Conservation (phyloP, 2,888 invertebrate species). For the Caenorhabditis imperialis region DNA sequence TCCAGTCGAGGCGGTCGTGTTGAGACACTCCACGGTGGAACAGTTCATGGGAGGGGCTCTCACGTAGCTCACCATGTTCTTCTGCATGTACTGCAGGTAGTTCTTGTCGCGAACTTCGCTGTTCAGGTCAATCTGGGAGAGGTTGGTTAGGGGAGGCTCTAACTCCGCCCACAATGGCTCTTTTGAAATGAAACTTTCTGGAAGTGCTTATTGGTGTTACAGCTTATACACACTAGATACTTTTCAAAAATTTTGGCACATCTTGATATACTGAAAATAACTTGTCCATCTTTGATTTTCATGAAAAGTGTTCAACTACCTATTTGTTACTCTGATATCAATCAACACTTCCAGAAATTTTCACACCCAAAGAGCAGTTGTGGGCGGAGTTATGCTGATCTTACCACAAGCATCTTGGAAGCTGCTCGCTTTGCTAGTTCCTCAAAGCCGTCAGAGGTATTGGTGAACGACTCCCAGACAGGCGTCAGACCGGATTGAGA, state of each 20-base stretch:
- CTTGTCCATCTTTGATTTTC: no score
- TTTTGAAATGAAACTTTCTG: background rate
- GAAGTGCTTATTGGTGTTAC: background rate
- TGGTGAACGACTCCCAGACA: slow-evolving; percentile 32
- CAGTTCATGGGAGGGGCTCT: slow-evolving; percentile 37
- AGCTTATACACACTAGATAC: background rate
- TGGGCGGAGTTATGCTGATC: no score
- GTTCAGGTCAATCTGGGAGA: slow-evolving; percentile 46
- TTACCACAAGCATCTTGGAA: slow-evolving; percentile 22
- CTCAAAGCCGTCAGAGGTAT: slow-evolving; percentile 23
- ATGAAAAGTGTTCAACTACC: no score
- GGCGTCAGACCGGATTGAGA: slow-evolving; percentile 34
- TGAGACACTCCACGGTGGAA: slow-evolving; percentile 26
- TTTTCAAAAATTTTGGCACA: background rate
- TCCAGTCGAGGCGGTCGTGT: slow-evolving; percentile 4
- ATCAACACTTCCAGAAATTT: no score
- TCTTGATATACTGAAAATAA: slow-evolving; percentile 65
- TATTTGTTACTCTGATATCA: no score
- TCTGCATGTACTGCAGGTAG: slow-evolving; percentile 42
- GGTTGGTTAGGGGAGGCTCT: no score
- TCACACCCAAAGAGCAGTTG: no score
- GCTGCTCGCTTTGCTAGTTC: slow-evolving; percentile 16
- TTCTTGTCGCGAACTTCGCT: slow-evolving; percentile 24
- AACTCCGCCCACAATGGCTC: no score
- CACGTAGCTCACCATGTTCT: slow-evolving; percentile 15